phyloP scores from a whole-genome alignment of 2,113 vertebrate species.

The Machaerirhynchus nigripectus region DNA sequence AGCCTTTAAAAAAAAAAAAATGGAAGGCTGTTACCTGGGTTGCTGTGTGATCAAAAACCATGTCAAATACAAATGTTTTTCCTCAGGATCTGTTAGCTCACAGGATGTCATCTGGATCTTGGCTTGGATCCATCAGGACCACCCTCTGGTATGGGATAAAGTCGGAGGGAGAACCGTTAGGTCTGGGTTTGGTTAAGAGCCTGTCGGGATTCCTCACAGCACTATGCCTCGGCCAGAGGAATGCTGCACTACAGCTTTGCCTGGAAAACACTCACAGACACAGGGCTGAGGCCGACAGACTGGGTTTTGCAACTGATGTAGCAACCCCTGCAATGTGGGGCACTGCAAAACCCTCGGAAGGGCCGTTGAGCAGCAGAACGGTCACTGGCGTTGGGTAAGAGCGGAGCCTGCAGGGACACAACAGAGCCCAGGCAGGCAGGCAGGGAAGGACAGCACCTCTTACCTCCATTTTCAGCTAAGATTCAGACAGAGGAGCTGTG shows the following conservation, averaged over 20 bases:
- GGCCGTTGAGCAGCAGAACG: background rate
- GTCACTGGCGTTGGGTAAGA: background rate
- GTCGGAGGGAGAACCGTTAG: accelerated
- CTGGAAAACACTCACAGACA: accelerated
- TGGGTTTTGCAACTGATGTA: background rate
- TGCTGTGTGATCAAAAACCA: constrained; percentile 48
- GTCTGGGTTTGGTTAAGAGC: background rate
- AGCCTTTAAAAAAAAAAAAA: background rate
- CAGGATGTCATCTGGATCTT: constrained; percentile 49
- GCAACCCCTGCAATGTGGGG: background rate
- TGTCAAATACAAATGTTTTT: constrained; percentile 67
- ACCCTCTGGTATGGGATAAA: constrained; percentile 22
- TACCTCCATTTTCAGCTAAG: background rate
- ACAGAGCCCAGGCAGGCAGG: background rate
- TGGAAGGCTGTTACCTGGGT: constrained; percentile 46
- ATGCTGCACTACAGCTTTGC: background rate
- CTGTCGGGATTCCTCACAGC: background rate
- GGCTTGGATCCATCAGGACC: constrained; percentile 58
- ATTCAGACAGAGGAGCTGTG: background rate
- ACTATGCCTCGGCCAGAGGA: background rate
- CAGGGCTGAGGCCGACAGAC: accelerated
- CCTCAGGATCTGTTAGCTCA: constrained; percentile 58
- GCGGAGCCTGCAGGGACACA: background rate
- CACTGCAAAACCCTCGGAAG: background rate
- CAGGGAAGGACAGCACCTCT: background rate